phyloP scores from a whole-genome alignment of 2,113 vertebrate genomes.

The Paratilapia polleni region DNA sequence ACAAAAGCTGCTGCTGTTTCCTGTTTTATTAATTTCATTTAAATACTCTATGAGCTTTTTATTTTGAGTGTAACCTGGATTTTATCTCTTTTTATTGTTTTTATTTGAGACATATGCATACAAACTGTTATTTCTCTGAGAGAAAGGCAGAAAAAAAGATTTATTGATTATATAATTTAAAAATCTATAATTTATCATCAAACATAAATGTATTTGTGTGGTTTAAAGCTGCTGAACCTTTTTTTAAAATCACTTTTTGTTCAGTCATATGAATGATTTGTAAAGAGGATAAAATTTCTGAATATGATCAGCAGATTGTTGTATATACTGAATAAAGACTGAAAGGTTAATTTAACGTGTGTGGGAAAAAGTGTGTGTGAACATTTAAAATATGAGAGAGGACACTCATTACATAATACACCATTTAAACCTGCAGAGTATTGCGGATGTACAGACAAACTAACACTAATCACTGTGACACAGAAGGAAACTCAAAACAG shows the following conservation, averaged over 20 bases:
- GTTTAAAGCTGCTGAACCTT: background rate
- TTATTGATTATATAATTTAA: slow-evolving; percentile 1
- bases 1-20: background rate
- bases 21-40: background rate
- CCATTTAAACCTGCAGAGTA: background rate
- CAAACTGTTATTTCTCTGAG: background rate
- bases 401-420: background rate
- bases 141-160: background rate
- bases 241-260: background rate
- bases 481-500: background rate
- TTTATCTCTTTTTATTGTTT: background rate
- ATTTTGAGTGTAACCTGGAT: background rate
- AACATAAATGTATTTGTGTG: background rate
- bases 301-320: background rate
- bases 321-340: background rate
- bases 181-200: background rate
- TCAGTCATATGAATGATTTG: background rate
- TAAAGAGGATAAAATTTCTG: background rate
- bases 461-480: background rate
- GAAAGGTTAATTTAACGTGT: background rate
- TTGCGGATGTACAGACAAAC: background rate
- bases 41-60: background rate
- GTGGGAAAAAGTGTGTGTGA: background rate
- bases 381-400: background rate
- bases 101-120: background rate